phyloP scores from a whole-genome alignment of 2,888 invertebrate genomes.

The Drosophila picticornis region DNA sequence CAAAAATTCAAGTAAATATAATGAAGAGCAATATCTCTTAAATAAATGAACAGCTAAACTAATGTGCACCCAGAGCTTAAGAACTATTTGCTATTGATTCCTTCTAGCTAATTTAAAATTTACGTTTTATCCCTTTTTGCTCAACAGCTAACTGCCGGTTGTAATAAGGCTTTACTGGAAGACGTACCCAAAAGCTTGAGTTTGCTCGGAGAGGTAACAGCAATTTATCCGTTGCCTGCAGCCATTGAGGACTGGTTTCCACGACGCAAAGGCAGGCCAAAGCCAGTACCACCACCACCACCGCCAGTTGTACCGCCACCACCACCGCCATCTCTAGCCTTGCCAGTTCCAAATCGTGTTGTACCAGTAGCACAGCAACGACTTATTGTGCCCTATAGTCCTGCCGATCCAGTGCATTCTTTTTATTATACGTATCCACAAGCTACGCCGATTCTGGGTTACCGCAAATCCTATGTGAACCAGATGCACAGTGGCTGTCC shows the following conservation, averaged over 20 bases:
- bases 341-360: constrained; percentile 1
- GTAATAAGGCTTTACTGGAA: constrained; percentile 72
- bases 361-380: constrained; percentile 38
- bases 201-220: constrained; percentile 67
- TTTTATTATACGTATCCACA: constrained; percentile 67
- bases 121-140: not conserved
- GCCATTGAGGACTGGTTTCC: constrained; percentile 57
- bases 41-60: too few relatives aligned
- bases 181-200: constrained; percentile 75
- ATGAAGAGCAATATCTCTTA: too few relatives aligned
- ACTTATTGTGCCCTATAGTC: constrained; percentile 59
- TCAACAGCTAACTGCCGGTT: constrained; percentile 62
- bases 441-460: constrained; percentile 35
- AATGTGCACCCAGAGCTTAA: too few relatives aligned
- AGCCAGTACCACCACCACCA: constrained; percentile 38
- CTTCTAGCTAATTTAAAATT: too few relatives aligned
- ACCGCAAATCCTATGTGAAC: constrained; percentile 50
- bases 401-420: constrained; percentile 67
- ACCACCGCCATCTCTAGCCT: constrained; percentile 30
- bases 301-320: constrained; percentile 45
- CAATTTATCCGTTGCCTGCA: constrained; percentile 78
- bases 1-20: too few relatives aligned
- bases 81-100: not conserved
- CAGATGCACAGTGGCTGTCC: constrained; percentile 56
- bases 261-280: constrained; percentile 51